phyloP scores from a whole-genome alignment of 1,140 invertebrate species.

The Drosophila mojavensis region DNA sequence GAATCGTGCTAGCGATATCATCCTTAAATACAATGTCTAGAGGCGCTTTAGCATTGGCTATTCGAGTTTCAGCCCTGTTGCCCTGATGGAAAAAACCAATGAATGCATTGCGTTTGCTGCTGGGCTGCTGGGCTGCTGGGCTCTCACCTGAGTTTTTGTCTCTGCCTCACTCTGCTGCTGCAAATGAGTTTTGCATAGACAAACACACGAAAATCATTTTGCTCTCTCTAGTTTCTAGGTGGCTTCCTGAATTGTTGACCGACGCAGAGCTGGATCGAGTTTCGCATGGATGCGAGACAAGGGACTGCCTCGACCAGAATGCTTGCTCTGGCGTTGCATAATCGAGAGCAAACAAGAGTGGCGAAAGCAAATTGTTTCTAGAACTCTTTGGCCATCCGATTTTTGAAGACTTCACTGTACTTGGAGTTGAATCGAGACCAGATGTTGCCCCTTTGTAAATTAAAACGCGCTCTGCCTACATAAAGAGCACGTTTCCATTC shows the following conservation, averaged over 20 bases:
- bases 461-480: constrained; percentile 61
- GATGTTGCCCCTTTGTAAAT: constrained; percentile 52
- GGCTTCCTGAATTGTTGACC: constrained; percentile 2
- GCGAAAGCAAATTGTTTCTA: constrained; percentile 46
- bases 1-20: no score
- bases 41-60: neutral
- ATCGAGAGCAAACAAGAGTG: constrained; percentile 54
- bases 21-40: neutral
- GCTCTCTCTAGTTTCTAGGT: neutral
- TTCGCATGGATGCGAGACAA: constrained; percentile 5
- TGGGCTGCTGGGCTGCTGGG: neutral
- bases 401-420: constrained; percentile 16
- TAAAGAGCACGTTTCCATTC: constrained; percentile 60
- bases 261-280: neutral
- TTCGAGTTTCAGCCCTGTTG: neutral
- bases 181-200: constrained; percentile 78
- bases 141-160: constrained; percentile 35
- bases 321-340: constrained; percentile 49
- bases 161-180: constrained; percentile 22
- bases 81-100: constrained; percentile 33
- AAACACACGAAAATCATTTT: constrained; percentile 38
- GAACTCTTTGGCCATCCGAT: constrained; percentile 16
- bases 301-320: constrained; percentile 10
- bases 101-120: constrained; percentile 58
- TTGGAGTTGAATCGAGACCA: neutral